Percentiles rank a stretch among this genome's conserved stretches.
These are phyloP conservation scores for Beris morrisii DNA, from an alignment of 2,888 invertebrate species.

Conservation along the genomic window DNA sequence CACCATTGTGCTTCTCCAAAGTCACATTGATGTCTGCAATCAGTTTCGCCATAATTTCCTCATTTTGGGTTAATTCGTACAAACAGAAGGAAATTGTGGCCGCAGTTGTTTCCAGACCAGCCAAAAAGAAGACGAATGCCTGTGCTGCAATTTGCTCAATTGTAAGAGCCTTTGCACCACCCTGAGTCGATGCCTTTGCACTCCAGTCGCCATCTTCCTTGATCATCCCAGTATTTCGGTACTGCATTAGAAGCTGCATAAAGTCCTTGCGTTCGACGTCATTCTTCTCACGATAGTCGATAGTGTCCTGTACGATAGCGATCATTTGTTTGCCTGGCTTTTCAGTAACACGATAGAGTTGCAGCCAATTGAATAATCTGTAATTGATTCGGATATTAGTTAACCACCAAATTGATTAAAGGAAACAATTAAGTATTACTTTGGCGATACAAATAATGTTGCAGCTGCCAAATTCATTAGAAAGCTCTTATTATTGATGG, in stretches of 20 bases:
- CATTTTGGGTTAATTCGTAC: conserved; percentile 46
- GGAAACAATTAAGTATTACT: no score
- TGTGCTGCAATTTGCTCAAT: conserved; percentile 8
- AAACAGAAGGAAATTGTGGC: conserved; percentile 46
- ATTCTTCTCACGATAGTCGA: conserved; percentile 47
- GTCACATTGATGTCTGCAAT: conserved; percentile 40
- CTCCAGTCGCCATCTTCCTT: conserved; percentile 37
- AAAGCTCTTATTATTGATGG: no score
- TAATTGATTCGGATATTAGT: no score
- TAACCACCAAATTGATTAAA: no score
- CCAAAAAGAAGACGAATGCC: conserved; percentile 6
- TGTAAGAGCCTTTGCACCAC: background rate
- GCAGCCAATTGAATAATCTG: conserved; percentile 31
- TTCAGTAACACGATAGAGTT: conserved; percentile 1
- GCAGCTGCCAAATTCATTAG: no score
- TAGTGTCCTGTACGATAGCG: conserved; percentile 47
- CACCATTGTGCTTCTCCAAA: conserved; percentile 41
- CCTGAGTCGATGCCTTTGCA: background rate
- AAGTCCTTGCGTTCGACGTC: conserved; percentile 49
- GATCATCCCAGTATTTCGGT: conserved; percentile 43
- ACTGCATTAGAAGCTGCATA: conserved; percentile 49
- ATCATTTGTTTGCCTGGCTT: conserved; percentile 20
- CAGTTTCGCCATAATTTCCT: conserved; percentile 44
- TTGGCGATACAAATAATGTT: no score
- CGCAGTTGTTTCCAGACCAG: conserved; percentile 50